phyloP scores from a whole-genome alignment of 2,113 vertebrate genomes.

The Ictalurus furcatus region DNA sequence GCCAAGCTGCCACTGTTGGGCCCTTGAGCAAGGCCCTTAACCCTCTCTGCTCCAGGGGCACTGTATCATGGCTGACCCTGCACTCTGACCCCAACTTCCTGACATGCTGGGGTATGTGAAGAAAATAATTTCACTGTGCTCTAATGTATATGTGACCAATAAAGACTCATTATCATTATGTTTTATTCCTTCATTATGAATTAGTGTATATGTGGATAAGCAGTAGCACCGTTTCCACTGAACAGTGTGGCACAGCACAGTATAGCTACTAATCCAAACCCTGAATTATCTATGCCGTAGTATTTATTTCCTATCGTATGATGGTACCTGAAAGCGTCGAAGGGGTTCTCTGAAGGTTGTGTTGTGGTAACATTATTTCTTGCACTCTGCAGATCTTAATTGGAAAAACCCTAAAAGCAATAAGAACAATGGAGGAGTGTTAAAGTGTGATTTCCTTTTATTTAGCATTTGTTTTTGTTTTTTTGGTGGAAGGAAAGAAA shows the following conservation, averaged over 20 bases:
- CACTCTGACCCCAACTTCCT: too few species aligned
- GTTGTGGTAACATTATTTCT: background rate
- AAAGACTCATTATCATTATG: too few species aligned
- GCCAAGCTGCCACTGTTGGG: too few species aligned
- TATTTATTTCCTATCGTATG: background rate
- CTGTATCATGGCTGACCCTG: too few species aligned
- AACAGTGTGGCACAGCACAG: background rate
- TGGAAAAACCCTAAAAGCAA: background rate
- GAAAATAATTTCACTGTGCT: too few species aligned
- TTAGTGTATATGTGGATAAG: background rate
- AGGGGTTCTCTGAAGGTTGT: background rate
- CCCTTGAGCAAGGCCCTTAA: too few species aligned
- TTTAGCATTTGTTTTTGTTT: too few species aligned
- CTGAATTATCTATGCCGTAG: background rate
- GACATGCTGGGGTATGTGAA: too few species aligned
- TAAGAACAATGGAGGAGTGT: background rate
- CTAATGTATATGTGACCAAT: too few species aligned
- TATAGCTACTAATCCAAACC: background rate
- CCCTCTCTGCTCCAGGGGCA: too few species aligned
- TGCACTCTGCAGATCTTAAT: background rate
- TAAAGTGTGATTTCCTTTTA: background rate
- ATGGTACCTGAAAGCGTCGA: background rate
- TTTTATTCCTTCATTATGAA: background rate
- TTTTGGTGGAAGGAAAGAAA: too few species aligned
- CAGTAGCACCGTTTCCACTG: background rate